Conservation (phyloP, 2,113 vertebrate species). For the Lasiurus borealis region DNA sequence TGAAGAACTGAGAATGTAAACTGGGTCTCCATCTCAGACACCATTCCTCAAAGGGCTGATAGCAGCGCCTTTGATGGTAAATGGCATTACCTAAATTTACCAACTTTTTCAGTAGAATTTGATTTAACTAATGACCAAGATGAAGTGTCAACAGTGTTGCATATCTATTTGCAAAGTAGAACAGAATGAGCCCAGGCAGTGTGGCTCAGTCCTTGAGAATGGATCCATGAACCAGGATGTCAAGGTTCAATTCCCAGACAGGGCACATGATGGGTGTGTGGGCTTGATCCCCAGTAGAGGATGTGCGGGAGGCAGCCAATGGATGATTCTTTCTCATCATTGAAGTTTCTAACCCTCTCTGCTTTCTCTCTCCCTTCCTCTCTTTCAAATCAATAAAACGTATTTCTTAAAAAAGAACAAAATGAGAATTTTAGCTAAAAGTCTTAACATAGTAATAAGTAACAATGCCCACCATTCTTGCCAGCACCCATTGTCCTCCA, state of each 20-base stretch:
- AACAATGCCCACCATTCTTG: background rate
- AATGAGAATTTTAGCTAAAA: background rate
- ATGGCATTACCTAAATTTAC: background rate
- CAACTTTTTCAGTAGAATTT: background rate
- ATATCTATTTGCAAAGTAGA: background rate
- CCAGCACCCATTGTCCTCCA: rapidly evolving
- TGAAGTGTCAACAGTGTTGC: background rate
- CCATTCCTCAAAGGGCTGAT: background rate
- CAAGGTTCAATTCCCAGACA: too few relatives aligned
- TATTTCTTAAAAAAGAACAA: background rate
- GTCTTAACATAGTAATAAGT: background rate
- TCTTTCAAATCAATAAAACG: too few relatives aligned
- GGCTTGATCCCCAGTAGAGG: too few relatives aligned
- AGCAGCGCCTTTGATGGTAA: background rate
- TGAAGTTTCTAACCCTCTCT: too few relatives aligned
- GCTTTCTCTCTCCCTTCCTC: too few relatives aligned
- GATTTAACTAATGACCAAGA: background rate
- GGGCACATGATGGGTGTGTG: too few relatives aligned
- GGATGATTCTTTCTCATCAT: too few relatives aligned
- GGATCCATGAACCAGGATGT: too few relatives aligned
- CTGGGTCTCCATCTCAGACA: background rate
- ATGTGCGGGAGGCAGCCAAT: too few relatives aligned
- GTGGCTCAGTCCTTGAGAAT: too few relatives aligned
- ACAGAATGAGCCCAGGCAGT: background rate
- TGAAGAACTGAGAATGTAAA: background rate